Conservation (phyloP, 2,113 vertebrate species). For the Callopanchax toddi region DNA sequence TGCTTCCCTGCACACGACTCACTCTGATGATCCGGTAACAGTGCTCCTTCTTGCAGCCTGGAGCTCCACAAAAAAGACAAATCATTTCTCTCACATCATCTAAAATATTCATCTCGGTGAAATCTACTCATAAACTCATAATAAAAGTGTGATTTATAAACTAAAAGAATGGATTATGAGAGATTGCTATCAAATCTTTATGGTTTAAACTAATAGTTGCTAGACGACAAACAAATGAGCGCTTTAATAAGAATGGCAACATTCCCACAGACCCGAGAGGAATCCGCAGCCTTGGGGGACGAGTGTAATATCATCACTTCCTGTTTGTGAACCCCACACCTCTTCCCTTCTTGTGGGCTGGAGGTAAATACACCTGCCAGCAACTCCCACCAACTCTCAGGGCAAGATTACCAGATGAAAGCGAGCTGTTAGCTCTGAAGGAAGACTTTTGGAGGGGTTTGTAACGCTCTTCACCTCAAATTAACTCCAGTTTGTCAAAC, state of each 20-base stretch:
- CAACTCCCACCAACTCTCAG: slow-evolving; percentile 53
- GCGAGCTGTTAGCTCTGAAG: slow-evolving; percentile 48
- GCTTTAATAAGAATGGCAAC: slow-evolving; percentile 47
- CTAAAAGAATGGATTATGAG: slow-evolving; percentile 1
- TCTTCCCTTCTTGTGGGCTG: slow-evolving; percentile 49
- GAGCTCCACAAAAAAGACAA: slow-evolving; percentile 56
- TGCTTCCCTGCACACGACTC: slow-evolving; percentile 14
- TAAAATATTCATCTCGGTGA: slow-evolving; percentile 51
- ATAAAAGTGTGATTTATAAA: slow-evolving; percentile 3
- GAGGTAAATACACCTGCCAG: slow-evolving; percentile 69
- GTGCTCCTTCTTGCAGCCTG: no score
- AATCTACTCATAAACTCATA: slow-evolving; percentile 31
- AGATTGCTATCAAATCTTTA: slow-evolving; percentile 22
- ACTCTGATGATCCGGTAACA: no score
- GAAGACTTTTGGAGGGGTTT: slow-evolving; percentile 33
- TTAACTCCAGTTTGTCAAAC: slow-evolving; percentile 18
- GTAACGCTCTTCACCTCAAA: slow-evolving; percentile 23
- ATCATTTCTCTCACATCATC: slow-evolving; percentile 46
- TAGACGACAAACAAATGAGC: slow-evolving; percentile 25
- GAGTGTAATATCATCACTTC: slow-evolving; percentile 63
- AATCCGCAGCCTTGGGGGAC: slow-evolving; percentile 33
- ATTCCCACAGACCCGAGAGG: slow-evolving; percentile 29
- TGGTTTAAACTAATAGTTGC: slow-evolving; percentile 25
- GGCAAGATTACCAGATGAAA: slow-evolving; percentile 65
- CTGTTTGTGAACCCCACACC: slow-evolving; percentile 49